Base-by-base conservation (phyloP, 2,113 vertebrate genomes). In the Aegithalos caudatus region DNA sequence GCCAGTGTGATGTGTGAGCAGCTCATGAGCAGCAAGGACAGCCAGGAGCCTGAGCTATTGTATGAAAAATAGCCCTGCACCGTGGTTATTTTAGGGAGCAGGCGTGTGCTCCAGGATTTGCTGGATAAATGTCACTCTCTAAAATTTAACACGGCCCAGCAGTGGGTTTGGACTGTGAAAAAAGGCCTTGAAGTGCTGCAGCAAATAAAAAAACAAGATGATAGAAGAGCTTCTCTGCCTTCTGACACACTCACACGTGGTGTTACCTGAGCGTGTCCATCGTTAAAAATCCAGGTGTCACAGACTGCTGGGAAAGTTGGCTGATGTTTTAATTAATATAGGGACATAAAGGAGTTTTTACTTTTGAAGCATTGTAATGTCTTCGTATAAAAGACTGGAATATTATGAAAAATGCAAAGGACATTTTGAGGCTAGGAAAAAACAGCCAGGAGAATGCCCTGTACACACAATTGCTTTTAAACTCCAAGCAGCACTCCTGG, bases 11-110 rank as follows among this genome's bases (percentile, higher is more conserved):
- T 23, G 28, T 17, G 40, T 10, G 29, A 89, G 91, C 88, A 81
- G 48, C 14, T 61, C 25, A 54, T 31, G 42, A 76, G 57, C 45
- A 87, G 76, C 51, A 86, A 71, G 12, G 45, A 33, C 14, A 53
- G 90, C 86, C 82, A 51, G 53, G 20, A 92, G 88, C 82, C 83
- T 86, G 57, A 93, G 94, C 77, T 94, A 96, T 95, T 96, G 90
- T 94, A 93, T 92, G 91, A 97, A 96, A 96, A 96, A 86, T 23
- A 96, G 88, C 80, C 74, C 67, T 38, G 81, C 93, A 84, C 33
- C 6, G 81, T 10, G 94, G 97, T 97, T 98, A 98, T 98, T 98
- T 98, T 98, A 93, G 97, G 97, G 94, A 96, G 69, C 92, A 65
- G 94, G 96, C 94, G 73, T 86, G 95, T 88, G 97, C 86, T 97